A percentile compares a stretch with the other conserved stretches of the same genome.
Conservation (phyloP, 2,113 vertebrate genomes). For the Plectropomus leopardus region DNA sequence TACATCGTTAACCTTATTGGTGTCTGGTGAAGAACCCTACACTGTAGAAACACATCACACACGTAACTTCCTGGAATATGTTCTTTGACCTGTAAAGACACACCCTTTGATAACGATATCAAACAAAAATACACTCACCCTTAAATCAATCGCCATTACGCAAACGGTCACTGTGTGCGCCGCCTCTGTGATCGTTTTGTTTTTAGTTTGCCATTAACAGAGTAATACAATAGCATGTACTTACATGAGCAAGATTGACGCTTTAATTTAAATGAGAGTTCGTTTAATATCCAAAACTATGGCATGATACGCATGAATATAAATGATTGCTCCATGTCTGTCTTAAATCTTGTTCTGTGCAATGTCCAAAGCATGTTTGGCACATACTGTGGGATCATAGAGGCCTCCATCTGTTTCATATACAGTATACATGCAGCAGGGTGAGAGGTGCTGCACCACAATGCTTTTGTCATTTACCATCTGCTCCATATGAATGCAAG, state of each 20-base stretch:
- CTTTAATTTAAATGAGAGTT: neutral
- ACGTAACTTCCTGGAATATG: slow-evolving; percentile 2
- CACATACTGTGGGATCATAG: neutral
- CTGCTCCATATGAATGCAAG: neutral
- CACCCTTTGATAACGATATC: slow-evolving; percentile 25
- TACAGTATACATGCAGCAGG: neutral
- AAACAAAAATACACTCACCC: neutral
- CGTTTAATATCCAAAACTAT: neutral
- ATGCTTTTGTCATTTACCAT: neutral
- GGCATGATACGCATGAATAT: neutral
- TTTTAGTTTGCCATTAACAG: neutral
- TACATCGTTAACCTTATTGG: too few relatives aligned
- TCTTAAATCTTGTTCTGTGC: neutral
- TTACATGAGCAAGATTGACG: neutral
- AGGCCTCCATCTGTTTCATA: neutral
- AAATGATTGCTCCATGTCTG: neutral
- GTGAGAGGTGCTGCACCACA: neutral
- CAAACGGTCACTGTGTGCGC: neutral
- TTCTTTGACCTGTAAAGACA: neutral
- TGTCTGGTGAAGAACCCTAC: neutral
- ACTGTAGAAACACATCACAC: neutral
- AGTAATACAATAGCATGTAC: neutral
- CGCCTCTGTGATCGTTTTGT: neutral
- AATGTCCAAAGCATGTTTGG: neutral
- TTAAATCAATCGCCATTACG: neutral